Evolutionary conservation across 2,888 invertebrate species (phyloP), one percentile per base, ranked within the genome.

Genomic region (Subacronicta megacephala): DNA sequence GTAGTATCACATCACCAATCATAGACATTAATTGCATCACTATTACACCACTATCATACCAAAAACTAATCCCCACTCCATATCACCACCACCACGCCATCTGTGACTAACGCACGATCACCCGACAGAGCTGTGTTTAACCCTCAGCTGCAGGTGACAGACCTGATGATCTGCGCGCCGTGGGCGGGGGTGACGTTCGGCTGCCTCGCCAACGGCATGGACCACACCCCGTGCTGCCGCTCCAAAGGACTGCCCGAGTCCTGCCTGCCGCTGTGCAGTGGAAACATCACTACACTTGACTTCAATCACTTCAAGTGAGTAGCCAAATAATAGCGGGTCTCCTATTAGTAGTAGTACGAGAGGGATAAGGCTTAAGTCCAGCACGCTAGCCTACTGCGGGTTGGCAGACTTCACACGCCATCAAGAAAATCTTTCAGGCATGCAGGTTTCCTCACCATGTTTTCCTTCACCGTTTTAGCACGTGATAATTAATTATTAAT

Each of bases 91-190:
- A 46, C 57, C 71, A 57, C 70, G 35, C 50, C 90, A 88, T 84
- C 65, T 81, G 93, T 92, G 83, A 90, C 93, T 93, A 93, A 93
- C 88, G 81, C 83, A 84, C 84, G 73, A 84, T 87, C 86, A 89
- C 80, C 87, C 81, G 75, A 74, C 56, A 61, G 81, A 74, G 57
- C 81, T 75, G 60, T 70, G 62, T 85, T 77, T 90, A 93, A 90
- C 80, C 78, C 71, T 80, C 85, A 93, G 93, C 93, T 95, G 73
- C 95, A 96, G 92, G 95, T 97, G 65, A 97, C 97, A 40, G 97
- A 98, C 85, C 94, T 98, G 83, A 97, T 98, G 97, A 97, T 98
- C 37, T 98, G 98, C 88, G 98, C 98, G 0, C 98, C 98, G 0
- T 98, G 97, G 97, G 97, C 97, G 0, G 95, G 96, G 3, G 96